Evolutionary conservation across 2,888 invertebrate species (phyloP).

Genomic region (Eupelmus urozonus): DNA sequence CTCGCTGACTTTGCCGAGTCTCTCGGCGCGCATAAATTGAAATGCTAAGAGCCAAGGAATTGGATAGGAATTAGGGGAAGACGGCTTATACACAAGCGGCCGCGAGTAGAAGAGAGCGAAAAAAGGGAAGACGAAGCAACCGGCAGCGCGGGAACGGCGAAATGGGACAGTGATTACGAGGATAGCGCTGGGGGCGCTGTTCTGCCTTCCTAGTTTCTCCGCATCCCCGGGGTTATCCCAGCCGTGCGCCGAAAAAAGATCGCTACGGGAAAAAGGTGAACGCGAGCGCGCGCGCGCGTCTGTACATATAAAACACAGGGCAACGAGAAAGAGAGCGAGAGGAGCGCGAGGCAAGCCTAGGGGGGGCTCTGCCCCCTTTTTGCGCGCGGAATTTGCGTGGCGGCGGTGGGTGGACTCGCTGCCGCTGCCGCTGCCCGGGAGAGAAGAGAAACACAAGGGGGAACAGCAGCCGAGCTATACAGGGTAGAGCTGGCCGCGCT

Average conservation of each 20-base stretch:
- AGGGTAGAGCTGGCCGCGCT: slow-evolving; percentile 5
- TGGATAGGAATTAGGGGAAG: slow-evolving; percentile 74
- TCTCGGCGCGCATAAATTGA: slow-evolving; percentile 73
- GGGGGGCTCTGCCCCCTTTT: slow-evolving; percentile 46
- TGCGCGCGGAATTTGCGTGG: slow-evolving; percentile 58
- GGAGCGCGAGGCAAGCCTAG: not conserved
- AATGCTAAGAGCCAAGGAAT: slow-evolving; percentile 75
- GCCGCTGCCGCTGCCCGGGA: slow-evolving; percentile 46
- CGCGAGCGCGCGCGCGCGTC: not conserved
- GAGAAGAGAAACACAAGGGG: slow-evolving; percentile 29
- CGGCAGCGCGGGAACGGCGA: slow-evolving; percentile 52
- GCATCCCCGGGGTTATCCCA: not conserved
- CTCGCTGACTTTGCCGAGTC: slow-evolving; percentile 65
- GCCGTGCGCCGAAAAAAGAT: not conserved
- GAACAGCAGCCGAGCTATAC: not conserved
- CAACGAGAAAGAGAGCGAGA: slow-evolving; percentile 8
- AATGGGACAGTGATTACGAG: slow-evolving; percentile 65
- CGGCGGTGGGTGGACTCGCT: slow-evolving; percentile 52
- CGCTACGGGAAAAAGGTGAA: not conserved
- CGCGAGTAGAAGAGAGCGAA: slow-evolving; percentile 47
- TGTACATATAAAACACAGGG: not conserved
- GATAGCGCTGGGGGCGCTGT: slow-evolving; percentile 13
- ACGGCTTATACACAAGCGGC: too few species aligned
- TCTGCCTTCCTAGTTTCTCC: not conserved
- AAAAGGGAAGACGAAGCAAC: slow-evolving; percentile 33